Base-by-base conservation (phyloP, 2,888 invertebrate species). In the Lithosia quadra region DNA sequence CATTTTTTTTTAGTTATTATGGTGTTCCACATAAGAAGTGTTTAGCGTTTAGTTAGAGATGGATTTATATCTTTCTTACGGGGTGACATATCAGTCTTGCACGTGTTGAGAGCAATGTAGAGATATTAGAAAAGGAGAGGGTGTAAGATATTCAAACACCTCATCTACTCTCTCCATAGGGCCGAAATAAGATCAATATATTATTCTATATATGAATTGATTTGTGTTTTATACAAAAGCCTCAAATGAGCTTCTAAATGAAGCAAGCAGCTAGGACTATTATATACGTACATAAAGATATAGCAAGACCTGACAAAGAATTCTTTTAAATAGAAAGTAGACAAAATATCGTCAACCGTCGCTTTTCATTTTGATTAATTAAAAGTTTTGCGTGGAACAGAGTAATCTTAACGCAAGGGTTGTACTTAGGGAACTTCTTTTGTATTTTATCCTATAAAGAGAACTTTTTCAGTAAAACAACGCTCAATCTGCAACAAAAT, bases 381-480 rank as follows among this genome's bases (percentile, higher is more conserved):
- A 94, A 95, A 95, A 94, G 91, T 94, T 95, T 92, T 68, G 78
- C 85, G 83, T 87, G 85, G 84, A 90, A 90, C 91, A 89, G 87
- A 90, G 90, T 88, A 90, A 90, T 90, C 90, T 92, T 85, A 90
- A 88, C 86, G 88, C 92, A 92, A 91, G 92, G 93, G 92, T 91
- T 92, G 87, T 91, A 87, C 87, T 88, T 80, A 85, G 86, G 85
- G 84, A 92, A 92, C 86, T 92, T 92, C 93, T 93, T 94, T 94
- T 94, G 92, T 94, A 89, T 92, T 92, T 92, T 88, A 90, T 91
- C 87, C 89, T 89, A 89, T 89, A 90, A 88, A 92, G 88, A 90
- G 88, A 92, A 92, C 90, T 92, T 93, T 92, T 92, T 92, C 90
- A 90, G 91, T 92, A 90, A 92, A 93, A 93, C 94, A 94, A 92